Base-by-base conservation (phyloP, 2,888 invertebrate genomes). In the Lathronympha strigana region DNA sequence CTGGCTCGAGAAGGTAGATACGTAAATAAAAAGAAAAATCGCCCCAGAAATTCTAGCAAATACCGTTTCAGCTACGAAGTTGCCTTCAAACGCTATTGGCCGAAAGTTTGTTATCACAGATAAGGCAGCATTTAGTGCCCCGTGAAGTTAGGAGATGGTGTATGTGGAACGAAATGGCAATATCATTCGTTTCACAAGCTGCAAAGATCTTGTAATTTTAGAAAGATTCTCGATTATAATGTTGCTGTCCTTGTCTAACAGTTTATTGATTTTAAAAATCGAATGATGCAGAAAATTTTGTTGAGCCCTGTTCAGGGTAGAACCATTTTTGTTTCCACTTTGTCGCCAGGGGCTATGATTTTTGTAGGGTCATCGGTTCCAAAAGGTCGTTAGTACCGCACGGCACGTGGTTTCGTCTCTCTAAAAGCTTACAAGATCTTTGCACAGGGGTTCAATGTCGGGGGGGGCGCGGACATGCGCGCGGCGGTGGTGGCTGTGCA, bases 381-480 rank as follows among this genome's bases (percentile, higher is more conserved):
- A 47, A 11, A 61, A 61, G 54, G 60, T 31, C 40, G 21, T 61
- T 40, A 31, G 60, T 54, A 53, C 28, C 17, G 13, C 13, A 36
- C 13, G 31, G 31, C 66, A 61, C 60, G 66, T 66, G 66, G 60
- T 66, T 15, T 60, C 36, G 66, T 31, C 15, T 72, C 78, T 83
- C 81, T 79, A 81, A 80, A 79, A 76, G 77, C 72, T 77, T 76
- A 74, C 74, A 72, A 82, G 80, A 84, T 86, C 81, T 86, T 82
- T 80, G 83, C 78, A 80, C 87, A 85, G 82, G 88, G 88, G 89
- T 88, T 90, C 90, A 86, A 88, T 89, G 88, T 87, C 89, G 87
- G 86, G 89, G 86, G 89, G 89, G 90, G 88, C 88, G 90, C 90
- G 89, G 87, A 86, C 89, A 88, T 88, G 90, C 90, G 90, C 92